A percentile compares a stretch with the other conserved stretches of the same genome.
Evolutionary conservation across 2,113 vertebrate genomes (phyloP).

Genomic region (Lepisosteus oculatus): DNA sequence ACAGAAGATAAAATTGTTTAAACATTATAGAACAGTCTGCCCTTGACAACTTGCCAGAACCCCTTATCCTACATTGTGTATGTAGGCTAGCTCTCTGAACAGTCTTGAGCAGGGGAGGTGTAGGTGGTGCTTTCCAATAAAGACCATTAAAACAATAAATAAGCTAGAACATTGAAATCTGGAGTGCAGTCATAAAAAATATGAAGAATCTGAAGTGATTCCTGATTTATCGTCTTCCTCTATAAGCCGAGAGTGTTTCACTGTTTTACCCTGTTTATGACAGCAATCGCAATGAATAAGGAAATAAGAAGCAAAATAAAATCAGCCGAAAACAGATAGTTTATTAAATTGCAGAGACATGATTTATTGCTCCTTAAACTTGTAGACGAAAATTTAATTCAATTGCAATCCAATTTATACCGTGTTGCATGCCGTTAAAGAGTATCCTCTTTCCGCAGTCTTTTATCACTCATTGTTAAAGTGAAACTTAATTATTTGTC

Average conservation of each 20-base stretch:
- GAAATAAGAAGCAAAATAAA: constrained; percentile 14
- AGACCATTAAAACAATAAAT: constrained; percentile 9
- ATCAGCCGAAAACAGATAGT: constrained; percentile 11
- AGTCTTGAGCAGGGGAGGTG: not conserved
- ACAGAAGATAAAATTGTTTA: constrained; percentile 9
- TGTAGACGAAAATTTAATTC: constrained; percentile 10
- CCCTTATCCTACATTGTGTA: not conserved
- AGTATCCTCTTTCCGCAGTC: not conserved
- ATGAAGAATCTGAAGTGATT: not conserved
- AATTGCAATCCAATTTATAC: constrained; percentile 7
- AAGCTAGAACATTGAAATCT: not conserved
- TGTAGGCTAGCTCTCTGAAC: not conserved
- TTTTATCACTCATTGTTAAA: constrained; percentile 15
- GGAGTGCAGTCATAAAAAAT: not conserved
- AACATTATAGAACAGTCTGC: constrained; percentile 2
- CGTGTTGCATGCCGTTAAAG: constrained; percentile 7
- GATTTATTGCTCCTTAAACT: constrained; percentile 20
- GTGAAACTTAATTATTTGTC: constrained; percentile 15
- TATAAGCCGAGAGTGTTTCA: not conserved
- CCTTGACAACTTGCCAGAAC: constrained; percentile 4
- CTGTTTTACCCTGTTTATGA: not conserved
- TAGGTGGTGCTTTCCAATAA: not conserved
- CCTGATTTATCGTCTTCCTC: constrained; percentile 1
- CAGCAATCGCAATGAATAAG: constrained; percentile 10
- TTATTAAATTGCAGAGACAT: constrained; percentile 13